Evolutionary conservation across 2,797 vertebrate genomes (phyloP).

Genomic region (Brachyrhaphis roseni): DNA sequence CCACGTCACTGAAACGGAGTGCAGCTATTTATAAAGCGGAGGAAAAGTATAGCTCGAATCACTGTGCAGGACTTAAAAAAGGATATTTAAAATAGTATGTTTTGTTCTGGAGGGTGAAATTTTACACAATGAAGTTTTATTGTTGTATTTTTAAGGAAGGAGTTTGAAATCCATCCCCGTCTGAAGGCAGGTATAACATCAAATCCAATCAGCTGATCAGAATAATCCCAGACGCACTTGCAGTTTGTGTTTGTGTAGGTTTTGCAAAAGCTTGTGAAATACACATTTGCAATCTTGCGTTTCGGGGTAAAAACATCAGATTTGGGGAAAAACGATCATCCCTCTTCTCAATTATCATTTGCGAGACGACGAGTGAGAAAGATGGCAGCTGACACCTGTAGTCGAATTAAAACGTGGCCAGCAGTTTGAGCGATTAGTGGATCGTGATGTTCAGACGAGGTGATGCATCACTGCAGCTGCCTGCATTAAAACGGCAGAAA

Average conservation of each 20-base stretch:
- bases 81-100: constrained; percentile 64
- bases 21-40: constrained; percentile 82
- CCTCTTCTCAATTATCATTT: background rate
- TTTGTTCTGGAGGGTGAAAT: constrained; percentile 3
- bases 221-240: background rate
- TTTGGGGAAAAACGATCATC: background rate
- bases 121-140: background rate
- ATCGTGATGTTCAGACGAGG: constrained; percentile 58
- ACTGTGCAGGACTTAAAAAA: constrained; percentile 44
- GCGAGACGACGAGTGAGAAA: background rate
- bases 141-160: background rate
- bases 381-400: constrained; percentile 9
- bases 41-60: constrained; percentile 64
- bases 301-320: background rate
- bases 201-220: background rate
- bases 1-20: constrained; percentile 81
- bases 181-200: background rate
- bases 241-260: background rate
- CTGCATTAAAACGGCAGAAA: constrained; percentile 24
- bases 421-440: constrained; percentile 17
- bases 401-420: constrained; percentile 13
- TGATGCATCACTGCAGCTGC: constrained; percentile 61
- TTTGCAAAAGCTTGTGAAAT: background rate
- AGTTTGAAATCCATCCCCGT: background rate
- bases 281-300: background rate